Conservation (phyloP, 1,140 invertebrate species). For the Drosophila navojoa region DNA sequence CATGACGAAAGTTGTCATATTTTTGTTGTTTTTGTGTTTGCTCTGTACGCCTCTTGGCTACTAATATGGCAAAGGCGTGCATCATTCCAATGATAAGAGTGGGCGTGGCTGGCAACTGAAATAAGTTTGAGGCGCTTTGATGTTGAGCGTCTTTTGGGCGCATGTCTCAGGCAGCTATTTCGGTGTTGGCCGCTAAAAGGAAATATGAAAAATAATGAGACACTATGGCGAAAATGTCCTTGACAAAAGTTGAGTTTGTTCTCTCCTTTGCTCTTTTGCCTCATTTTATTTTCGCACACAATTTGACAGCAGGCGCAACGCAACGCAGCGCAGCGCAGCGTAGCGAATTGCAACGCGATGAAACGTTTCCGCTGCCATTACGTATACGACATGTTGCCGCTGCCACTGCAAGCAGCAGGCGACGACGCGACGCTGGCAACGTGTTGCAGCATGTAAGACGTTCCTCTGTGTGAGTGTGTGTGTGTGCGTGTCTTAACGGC, state of each 20-base stretch:
- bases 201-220: constrained; percentile 59
- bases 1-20: constrained; percentile 27
- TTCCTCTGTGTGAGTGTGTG: constrained; percentile 8
- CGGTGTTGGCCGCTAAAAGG: constrained; percentile 18
- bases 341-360: constrained; percentile 30
- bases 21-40: constrained; percentile 33
- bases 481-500: constrained; percentile 5
- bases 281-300: constrained; percentile 50
- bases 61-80: constrained; percentile 14
- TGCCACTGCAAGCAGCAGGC: constrained; percentile 35
- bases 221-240: constrained; percentile 33
- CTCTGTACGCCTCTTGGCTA: constrained; percentile 28
- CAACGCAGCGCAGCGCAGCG: constrained; percentile 6
- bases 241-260: constrained; percentile 37
- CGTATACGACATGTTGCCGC: constrained; percentile 64
- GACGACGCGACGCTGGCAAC: constrained; percentile 35
- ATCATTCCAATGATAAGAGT: neutral
- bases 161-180: constrained; percentile 16
- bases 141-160: no score
- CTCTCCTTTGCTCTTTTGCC: constrained; percentile 19
- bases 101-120: constrained; percentile 16
- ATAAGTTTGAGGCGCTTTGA: neutral
- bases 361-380: constrained; percentile 52
- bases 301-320: constrained; percentile 62
- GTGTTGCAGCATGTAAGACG: constrained; percentile 60